Base-by-base conservation (phyloP, 1,140 invertebrate genomes). In the Lepidurus couesii region DNA sequence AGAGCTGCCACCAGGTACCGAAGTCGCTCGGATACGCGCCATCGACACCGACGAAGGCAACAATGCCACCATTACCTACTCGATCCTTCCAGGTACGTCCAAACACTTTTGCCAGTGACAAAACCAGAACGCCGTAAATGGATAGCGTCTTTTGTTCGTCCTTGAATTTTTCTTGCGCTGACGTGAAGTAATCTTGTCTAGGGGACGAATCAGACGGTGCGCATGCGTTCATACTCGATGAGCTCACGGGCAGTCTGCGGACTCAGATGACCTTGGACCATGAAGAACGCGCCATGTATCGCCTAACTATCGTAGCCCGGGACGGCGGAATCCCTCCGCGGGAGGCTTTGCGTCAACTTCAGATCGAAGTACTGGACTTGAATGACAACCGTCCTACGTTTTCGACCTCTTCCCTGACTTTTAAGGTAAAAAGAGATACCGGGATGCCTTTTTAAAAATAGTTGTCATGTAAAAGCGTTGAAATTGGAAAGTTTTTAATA, bases 321-420 rank as follows among this genome's bases (percentile, higher is more conserved):
- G 96, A 98, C 86, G 89, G 89, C 80, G 96, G 95, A 43, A 89
- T 87, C 81, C 95, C 94, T 78, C 90, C 91, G 34, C 90, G 90
- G 83, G 90, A 94, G 85, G 92, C 91, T 76, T 88, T 94, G n/a
- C 89, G 92, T 77, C 89, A 92, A 77, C 86, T 95, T 42, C 89
- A 93, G 81, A 91, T 98, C 26, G 92, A 95, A 85, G 94, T 97
- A 24, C 44, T 95, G 81, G 94, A 96, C 84, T 87, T 97, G 73
- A 95, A 96, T 84, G 95, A 97, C 84, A 94, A 95, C 85, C 88
- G 93, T 82, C 95, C 95, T 42, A 94, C 91, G 76, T 97, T 96
- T 85, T 93, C 93, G 53, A 94, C 93, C 82, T 95, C 93, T 77
- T 95, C 93, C 85, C 87, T 96, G 80, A 90, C 90, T 76, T 96